Evolutionary conservation across 2,888 invertebrate genomes (phyloP), one percentile per base, ranked within the genome.

Genomic region (Tetragonula carbonaria): DNA sequence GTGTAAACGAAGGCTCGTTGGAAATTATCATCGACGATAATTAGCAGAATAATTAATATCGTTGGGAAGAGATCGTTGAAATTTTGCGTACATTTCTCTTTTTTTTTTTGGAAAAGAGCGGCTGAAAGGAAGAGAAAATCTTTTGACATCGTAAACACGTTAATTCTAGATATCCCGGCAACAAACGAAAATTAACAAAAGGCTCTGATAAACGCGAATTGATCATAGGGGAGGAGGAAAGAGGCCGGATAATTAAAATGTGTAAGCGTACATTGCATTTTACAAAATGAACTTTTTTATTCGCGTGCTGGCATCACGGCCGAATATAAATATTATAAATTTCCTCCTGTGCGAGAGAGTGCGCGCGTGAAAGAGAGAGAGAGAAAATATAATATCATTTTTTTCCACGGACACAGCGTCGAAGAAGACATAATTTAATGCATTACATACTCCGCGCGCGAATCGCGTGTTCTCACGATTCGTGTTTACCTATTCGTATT

Each of bases 401-500:
- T 72, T 81, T 75, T 71, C 62, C 63, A 5, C n/a, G 57, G n/a
- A n/a, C 18, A 18, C n/a, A 55, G 50, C 68, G n/a, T 73, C 83
- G 82, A 82, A 76, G 82, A 68, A 83, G 77, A 73, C 82, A 82
- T 83, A 77, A 83, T 83, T 82, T 82, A 82, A 83, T 83, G 57
- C 67, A 70, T 70, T 73, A 76, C 33, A 33, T 33, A 33, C 83
- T 59, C n/a, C 11, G 45, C 45, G 53, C 77, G 21, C n/a, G 80
- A 33, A 75, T 80, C 63, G 71, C 71, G 59, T 50, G 73, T 59
- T 53, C 50, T 55, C 62, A 53, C 55, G 28, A 45, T 45, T 45
- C 45, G 8, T 82, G 82, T 83, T 82, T 83, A 77, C 77, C 57
- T 82, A 82, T 82, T 51, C 77, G 82, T 73, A 82, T 83, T 83